Base-by-base conservation (phyloP, 1,140 invertebrate species). In the Magallana ariakensis region DNA sequence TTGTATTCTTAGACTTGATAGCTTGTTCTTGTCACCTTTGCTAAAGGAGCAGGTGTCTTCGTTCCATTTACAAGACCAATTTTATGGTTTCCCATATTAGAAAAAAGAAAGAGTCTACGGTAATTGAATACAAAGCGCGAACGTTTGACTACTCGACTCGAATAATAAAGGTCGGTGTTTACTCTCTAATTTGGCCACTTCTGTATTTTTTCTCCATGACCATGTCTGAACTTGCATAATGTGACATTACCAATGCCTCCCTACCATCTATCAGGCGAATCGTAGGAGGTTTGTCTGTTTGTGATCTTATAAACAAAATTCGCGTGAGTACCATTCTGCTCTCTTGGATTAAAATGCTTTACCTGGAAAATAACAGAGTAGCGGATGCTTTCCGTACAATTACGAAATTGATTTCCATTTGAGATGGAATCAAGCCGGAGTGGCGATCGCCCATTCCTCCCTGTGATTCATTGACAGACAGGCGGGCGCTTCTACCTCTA, bases 321-420 rank as follows among this genome's bases (percentile, higher is more conserved):
- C 13, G 66, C 66, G 66, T 75, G 66, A 75, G 66, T 75, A 26
- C 22, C 13, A 26, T 26, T 26, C 66, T 26, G 66, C 22, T 26
- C 66, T 75, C 66, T 82, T 56, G 80, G 80, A 55, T 16, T 82
- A 53, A 82, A 82, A 85, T 86, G 85, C 56, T 86, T 86, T 86
- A 86, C 85, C 85, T 86, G 85, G 80, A 86, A 86, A 81, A 86
- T 86, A 82, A 86, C 60, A 80, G 85, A 56, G 75, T 86, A 75
- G 55, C 58, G 57, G n/a, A 81, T 53, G 57, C 56, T 26, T 82
- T 80, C 85, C 85, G 16, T 86, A 82, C 85, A 86, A 86, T 86
- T 86, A 86, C 15, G 80, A 57, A 57, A 86, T 86, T 81, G 85
- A 86, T 86, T 82, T 86, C 85, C 85, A 26, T 55, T 81, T 57